Conservation (phyloP, 2,888 invertebrate species). For the Orchesella flavescens region DNA sequence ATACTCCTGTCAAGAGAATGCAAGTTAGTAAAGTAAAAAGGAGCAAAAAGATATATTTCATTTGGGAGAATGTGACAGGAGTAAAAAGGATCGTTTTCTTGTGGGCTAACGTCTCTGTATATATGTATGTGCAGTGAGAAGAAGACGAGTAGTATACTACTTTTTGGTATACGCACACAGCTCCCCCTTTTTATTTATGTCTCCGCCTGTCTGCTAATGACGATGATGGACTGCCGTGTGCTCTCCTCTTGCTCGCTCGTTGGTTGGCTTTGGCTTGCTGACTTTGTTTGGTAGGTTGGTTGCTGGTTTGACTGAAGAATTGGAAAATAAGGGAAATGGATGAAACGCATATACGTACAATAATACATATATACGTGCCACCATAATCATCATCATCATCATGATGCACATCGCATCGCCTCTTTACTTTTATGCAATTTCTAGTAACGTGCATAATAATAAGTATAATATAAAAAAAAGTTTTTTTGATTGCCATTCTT, state of each 20-base stretch:
- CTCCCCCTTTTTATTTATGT: slow-evolving; percentile 64
- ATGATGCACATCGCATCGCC: not conserved
- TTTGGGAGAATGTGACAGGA: slow-evolving; percentile 65
- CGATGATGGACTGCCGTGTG: slow-evolving; percentile 61
- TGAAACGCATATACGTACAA: not conserved
- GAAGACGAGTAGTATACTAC: not conserved
- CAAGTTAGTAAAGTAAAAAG: slow-evolving; percentile 12
- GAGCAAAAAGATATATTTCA: slow-evolving; percentile 58
- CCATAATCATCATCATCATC: slow-evolving; percentile 3
- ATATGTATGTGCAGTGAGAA: not conserved
- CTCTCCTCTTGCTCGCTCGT: slow-evolving; percentile 41
- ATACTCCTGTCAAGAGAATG: slow-evolving; percentile 54
- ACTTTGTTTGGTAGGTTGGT: not conserved
- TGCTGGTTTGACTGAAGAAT: not conserved
- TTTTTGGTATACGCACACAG: slow-evolving; percentile 28
- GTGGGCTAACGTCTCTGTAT: not conserved
- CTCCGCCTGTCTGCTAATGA: slow-evolving; percentile 65
- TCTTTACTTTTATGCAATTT: not conserved
- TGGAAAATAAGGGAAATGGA: not conserved
- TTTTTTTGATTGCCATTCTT: slow-evolving; percentile 21
- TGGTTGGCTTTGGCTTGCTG: slow-evolving; percentile 43
- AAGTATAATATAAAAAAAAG: not conserved
- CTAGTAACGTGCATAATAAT: not conserved
- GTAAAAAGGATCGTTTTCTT: slow-evolving; percentile 53
- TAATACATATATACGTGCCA: not conserved